These are phyloP conservation scores for Meiosimyza platycephala DNA, from an alignment of 2,888 invertebrate species.

Conservation along the genomic window DNA sequence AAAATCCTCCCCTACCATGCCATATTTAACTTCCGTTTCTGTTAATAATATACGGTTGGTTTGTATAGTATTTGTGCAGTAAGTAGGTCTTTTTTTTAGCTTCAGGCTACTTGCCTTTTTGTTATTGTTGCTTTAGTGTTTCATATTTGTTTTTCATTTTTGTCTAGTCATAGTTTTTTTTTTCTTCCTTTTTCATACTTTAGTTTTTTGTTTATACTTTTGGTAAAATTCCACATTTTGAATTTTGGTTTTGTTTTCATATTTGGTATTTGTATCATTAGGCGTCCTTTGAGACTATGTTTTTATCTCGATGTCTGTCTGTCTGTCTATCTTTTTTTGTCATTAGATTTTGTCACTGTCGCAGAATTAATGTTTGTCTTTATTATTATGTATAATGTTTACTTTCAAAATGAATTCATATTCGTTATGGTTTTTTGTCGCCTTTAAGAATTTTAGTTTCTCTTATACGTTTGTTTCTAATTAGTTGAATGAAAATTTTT, in stretches of 20 bases:
- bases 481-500: too few relatives aligned
- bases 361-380: neutral
- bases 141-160: neutral
- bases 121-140: neutral
- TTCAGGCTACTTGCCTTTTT: neutral
- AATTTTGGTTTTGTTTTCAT: neutral
- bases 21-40: constrained; percentile 49
- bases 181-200: neutral
- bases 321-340: neutral
- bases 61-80: too few relatives aligned
- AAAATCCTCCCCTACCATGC: constrained; percentile 46
- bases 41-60: neutral
- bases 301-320: neutral
- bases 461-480: too few relatives aligned
- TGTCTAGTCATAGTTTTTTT: neutral
- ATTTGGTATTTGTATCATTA: neutral
- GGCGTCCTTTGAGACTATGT: constrained; percentile 2
- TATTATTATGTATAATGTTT: too few relatives aligned
- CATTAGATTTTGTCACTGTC: neutral
- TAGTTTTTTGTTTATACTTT: neutral
- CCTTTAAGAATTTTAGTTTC: too few relatives aligned
- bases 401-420: too few relatives aligned
- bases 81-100: too few relatives aligned
- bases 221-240: neutral
- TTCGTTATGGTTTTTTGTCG: too few relatives aligned